Evolutionary conservation across 2,888 invertebrate species (phyloP).

Genomic region (Scaptomyza tumidula): DNA sequence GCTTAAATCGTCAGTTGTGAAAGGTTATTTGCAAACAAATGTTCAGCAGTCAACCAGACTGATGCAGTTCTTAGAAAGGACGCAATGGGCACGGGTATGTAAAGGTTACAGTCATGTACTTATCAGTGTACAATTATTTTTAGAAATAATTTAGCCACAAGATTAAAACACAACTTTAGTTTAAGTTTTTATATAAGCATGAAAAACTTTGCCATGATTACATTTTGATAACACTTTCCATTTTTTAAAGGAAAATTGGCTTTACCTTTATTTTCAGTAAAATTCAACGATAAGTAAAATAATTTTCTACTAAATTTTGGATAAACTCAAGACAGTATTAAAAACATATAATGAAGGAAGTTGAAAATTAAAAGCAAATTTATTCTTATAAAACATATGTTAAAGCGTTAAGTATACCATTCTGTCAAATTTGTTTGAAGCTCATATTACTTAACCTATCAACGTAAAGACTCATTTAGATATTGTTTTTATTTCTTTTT

Average conservation of each 20-base stretch:
- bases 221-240: neutral
- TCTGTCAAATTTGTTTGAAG: too few species aligned
- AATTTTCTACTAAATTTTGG: too few species aligned
- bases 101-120: neutral
- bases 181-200: neutral
- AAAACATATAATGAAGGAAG: too few species aligned
- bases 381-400: neutral
- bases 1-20: conserved; percentile 15
- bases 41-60: conserved; percentile 58
- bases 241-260: too few species aligned
- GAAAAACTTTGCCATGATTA: neutral
- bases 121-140: neutral
- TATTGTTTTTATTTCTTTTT: neutral
- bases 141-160: neutral
- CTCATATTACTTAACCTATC: too few species aligned
- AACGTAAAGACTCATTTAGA: neutral
- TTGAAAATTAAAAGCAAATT: too few species aligned
- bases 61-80: conserved; percentile 8
- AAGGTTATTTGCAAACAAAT: conserved; percentile 57
- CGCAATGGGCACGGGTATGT: conserved; percentile 1
- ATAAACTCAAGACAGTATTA: too few species aligned
- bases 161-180: neutral
- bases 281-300: too few species aligned
- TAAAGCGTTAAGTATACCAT: neutral
- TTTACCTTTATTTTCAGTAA: too few species aligned